Evolutionary conservation across 2,797 vertebrate species (phyloP), one percentile per base, ranked within the genome.

Genomic region (Coracias cyanogaster): DNA sequence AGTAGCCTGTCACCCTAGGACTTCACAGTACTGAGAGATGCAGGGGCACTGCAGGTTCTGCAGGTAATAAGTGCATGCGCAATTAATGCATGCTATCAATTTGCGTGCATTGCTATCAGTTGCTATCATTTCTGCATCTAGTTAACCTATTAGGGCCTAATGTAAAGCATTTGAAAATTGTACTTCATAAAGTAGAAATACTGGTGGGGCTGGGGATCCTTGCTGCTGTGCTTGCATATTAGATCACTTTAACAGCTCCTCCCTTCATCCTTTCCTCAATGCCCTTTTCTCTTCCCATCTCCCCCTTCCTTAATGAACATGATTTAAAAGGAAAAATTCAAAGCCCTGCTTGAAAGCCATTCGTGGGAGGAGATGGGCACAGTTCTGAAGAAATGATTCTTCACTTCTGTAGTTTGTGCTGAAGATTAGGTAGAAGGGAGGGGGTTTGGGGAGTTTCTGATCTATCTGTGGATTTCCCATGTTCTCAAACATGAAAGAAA

Each of bases 351-450:
- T 84, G 83, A 91, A 90, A 96, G 86, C 71, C 73, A 1, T 86
- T 95, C 90, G 90, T 96, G 90, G 85, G 93, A 95, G 94, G 93
- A 91, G 73, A 94, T 82, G 83, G 91, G 82, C 77, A 69, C 70
- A 67, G 66, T 72, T 94, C 83, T 93, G 80, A 82, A 81, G 45
- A 26, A 29, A 78, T 84, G 85, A 89, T 84, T 89, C 73, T 76
- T 84, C 6, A 0, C 66, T 94, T 48, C 43, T 43, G 12, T 67
- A 60, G 71, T 66, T 74, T 94, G 77, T 93, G 91, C 77, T 81
- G 69, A 84, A 82, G 82, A 72, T 64, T 4, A 79, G 85, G 77
- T 76, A 62, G 64, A 90, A 84, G 55, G 80, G 64, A 88, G 80
- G 62, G 65, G 55, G 31, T 24, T 46, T 51, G 35, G 61, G 85